Conservation (phyloP, 1,140 invertebrate genomes). For the Acromyrmex heyeri region DNA sequence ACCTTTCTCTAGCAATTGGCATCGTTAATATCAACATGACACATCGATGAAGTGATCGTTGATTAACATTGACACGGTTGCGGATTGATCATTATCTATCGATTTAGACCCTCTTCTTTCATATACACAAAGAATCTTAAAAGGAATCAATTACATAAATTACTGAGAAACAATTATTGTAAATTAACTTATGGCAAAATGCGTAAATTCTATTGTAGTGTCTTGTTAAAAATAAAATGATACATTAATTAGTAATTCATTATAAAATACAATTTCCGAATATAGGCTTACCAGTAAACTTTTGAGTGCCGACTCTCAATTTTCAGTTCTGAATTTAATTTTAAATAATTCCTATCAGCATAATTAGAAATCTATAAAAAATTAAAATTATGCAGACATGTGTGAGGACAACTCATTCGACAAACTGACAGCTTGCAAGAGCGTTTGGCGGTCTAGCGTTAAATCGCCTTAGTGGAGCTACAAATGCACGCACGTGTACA, state of each 20-base stretch:
- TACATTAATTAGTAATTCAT: not conserved
- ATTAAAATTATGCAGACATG: not conserved
- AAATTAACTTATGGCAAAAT: too few relatives aligned
- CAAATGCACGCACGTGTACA: slow-evolving; percentile 28
- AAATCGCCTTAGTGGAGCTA: slow-evolving; percentile 14
- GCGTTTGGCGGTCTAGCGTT: slow-evolving; percentile 18
- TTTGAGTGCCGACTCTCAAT: not conserved
- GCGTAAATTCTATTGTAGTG: too few relatives aligned
- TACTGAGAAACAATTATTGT: not conserved
- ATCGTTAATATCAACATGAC: not conserved
- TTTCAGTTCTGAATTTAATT: not conserved
- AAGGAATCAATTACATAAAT: not conserved
- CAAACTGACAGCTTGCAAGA: slow-evolving; percentile 12
- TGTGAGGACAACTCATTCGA: not conserved
- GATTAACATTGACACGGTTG: slow-evolving; percentile 16
- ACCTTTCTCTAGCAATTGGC: not conserved
- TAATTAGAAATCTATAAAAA: slow-evolving; percentile 8
- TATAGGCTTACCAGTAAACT: not conserved
- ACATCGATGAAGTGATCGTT: not conserved
- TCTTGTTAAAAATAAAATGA: too few relatives aligned
- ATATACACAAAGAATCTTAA: not conserved
- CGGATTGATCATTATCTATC: not conserved
- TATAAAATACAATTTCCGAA: not conserved
- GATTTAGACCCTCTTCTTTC: not conserved
- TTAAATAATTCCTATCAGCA: not conserved